A percentile compares a stretch with the other conserved stretches of the same genome.
Conservation (phyloP, 2,113 vertebrate genomes). For the Falco punctatus region DNA sequence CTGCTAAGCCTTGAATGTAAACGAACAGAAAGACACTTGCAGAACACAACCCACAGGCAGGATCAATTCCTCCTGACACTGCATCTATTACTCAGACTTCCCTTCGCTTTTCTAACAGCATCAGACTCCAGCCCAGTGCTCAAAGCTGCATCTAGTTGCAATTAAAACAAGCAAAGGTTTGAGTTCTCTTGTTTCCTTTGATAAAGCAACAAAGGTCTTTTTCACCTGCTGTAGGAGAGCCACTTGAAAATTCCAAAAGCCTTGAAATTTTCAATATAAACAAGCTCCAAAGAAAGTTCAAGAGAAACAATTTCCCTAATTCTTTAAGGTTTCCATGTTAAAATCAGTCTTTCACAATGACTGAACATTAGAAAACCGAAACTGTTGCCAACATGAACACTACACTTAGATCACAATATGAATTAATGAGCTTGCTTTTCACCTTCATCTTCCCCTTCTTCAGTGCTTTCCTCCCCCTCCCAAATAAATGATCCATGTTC, state of each 20-base stretch:
- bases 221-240: background rate
- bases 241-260: background rate
- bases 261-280: background rate
- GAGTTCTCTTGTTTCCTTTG: background rate
- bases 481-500: constrained; percentile 30
- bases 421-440: constrained; percentile 56
- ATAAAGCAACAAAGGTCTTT: background rate
- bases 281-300: background rate
- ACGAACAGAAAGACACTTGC: background rate
- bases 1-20: background rate
- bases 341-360: background rate
- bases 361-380: constrained; percentile 38
- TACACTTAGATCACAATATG: constrained; percentile 29
- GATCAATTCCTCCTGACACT: background rate
- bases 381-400: constrained; percentile 11
- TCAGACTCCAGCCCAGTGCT: background rate
- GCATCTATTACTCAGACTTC: background rate
- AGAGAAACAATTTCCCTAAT: background rate
- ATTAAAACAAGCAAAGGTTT: background rate
- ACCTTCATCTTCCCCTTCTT: constrained; percentile 23
- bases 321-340: background rate
- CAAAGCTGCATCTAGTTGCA: background rate
- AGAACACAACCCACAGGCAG: background rate
- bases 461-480: background rate
- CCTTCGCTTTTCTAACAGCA: background rate